Conservation (phyloP, 2,888 invertebrate species). For the Thereva nobilitata region DNA sequence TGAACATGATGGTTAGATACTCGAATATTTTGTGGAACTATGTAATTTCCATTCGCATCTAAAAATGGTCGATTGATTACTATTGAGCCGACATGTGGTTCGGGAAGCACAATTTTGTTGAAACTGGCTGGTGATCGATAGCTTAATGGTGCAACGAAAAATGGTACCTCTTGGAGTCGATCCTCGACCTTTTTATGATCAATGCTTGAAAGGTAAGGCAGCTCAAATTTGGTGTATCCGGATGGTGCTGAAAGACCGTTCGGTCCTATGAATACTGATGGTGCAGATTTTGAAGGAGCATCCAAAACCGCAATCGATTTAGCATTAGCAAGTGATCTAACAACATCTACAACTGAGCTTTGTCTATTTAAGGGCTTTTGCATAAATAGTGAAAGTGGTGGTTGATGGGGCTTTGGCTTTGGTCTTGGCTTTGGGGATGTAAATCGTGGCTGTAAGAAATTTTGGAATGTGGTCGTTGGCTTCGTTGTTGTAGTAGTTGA, state of each 20-base stretch:
- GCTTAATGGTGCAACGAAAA: conserved; percentile 84
- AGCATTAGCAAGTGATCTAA: conserved; percentile 70
- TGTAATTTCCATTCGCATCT: conserved; percentile 16
- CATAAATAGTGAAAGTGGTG: conserved; percentile 81
- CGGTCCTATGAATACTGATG: conserved; percentile 81
- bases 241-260: conserved; percentile 71
- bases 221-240: conserved; percentile 77
- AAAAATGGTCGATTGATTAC: conserved; percentile 65
- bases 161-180: conserved; percentile 75
- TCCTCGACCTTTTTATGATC: conserved; percentile 70
- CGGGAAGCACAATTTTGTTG: conserved; percentile 82
- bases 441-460: conserved; percentile 48
- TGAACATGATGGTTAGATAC: conserved; percentile 1
- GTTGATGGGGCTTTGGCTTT: conserved; percentile 77
- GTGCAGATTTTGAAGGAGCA: conserved; percentile 68
- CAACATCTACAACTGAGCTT: conserved; percentile 71
- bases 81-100: conserved; percentile 85
- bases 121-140: conserved; percentile 83
- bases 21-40: conserved; percentile 45
- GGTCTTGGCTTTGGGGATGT: conserved; percentile 63
- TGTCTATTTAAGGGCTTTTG: conserved; percentile 58
- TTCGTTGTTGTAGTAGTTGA: conserved; percentile 49
- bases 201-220: conserved; percentile 78
- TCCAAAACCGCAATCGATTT: conserved; percentile 79
- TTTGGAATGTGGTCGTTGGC: conserved; percentile 56